Conservation (phyloP, 2,888 invertebrate species). For the Chloromyia formosa region DNA sequence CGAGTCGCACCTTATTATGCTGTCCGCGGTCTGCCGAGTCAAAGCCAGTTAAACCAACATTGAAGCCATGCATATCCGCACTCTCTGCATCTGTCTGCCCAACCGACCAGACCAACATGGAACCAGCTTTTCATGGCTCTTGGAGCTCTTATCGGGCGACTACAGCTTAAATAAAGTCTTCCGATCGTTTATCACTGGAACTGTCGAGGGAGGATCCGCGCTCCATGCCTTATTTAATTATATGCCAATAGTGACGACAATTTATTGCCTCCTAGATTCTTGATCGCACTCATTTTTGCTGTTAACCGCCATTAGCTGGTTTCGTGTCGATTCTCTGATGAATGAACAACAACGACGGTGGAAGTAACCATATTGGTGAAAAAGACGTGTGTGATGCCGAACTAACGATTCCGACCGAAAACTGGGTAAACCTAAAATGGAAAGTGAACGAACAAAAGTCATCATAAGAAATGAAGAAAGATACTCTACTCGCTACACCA, state of each 20-base stretch:
- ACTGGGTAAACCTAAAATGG: slow-evolving; percentile 8
- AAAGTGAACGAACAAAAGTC: neutral
- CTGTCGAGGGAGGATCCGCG: neutral
- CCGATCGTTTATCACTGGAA: neutral
- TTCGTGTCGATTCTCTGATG: neutral
- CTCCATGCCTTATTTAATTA: neutral
- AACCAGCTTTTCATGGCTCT: too few species aligned
- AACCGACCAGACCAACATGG: too few species aligned
- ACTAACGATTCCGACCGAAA: neutral
- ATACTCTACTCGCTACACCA: too few species aligned
- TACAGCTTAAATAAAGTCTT: neutral
- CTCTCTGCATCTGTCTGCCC: too few species aligned
- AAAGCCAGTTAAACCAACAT: too few species aligned
- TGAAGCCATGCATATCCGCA: too few species aligned
- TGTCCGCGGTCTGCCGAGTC: too few species aligned
- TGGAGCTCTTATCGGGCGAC: too few species aligned
- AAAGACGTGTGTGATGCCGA: too few species aligned
- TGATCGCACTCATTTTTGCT: neutral
- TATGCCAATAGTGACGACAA: neutral
- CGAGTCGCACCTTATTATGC: neutral
- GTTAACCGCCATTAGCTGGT: neutral
- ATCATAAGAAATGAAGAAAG: too few species aligned
- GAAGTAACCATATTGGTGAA: neutral
- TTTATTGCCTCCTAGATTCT: neutral
- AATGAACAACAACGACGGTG: neutral